These are phyloP conservation scores for Schizotus pectinicornis DNA, from an alignment of 2,888 invertebrate species.

Conservation along the genomic window DNA sequence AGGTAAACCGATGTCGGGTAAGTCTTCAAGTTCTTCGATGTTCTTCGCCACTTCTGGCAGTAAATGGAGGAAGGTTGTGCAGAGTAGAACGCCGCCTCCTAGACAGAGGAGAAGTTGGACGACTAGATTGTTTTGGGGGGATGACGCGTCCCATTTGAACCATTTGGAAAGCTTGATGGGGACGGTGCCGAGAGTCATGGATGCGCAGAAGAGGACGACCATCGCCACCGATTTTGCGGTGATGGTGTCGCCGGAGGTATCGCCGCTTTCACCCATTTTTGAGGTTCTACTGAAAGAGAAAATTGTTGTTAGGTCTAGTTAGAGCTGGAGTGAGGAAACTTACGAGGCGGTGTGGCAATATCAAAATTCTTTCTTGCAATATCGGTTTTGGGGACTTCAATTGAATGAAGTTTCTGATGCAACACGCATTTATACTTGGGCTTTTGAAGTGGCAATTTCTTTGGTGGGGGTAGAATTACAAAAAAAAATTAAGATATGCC, in stretches of 20 bases:
- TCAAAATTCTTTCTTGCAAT: no score
- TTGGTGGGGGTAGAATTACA: no score
- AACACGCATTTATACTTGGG: no score
- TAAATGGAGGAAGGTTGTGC: slow-evolving; percentile 82
- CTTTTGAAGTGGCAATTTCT: no score
- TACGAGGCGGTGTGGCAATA: no score
- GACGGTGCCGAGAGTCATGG: slow-evolving; percentile 75
- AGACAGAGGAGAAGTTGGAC: slow-evolving; percentile 72
- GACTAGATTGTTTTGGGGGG: slow-evolving; percentile 61
- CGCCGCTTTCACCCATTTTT: background rate
- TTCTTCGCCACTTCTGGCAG: slow-evolving; percentile 79
- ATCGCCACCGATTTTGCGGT: slow-evolving; percentile 80
- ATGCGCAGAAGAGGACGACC: slow-evolving; percentile 76
- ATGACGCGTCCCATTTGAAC: slow-evolving; percentile 63
- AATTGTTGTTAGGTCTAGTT: background rate
- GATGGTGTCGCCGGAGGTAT: background rate
- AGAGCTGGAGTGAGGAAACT: no score
- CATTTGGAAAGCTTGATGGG: slow-evolving; percentile 74
- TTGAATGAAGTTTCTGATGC: no score
- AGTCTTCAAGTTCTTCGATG: slow-evolving; percentile 65
- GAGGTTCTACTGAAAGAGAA: background rate
- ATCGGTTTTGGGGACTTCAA: no score
- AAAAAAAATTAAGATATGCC: no score
- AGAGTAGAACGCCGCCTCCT: slow-evolving; percentile 83
- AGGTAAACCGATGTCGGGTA: slow-evolving; percentile 64